Percentiles rank a stretch among this genome's conserved stretches.
These are phyloP conservation scores for Parapristionchus giblindavisi DNA, from an alignment of 2,888 invertebrate species.

Conservation along the genomic window DNA sequence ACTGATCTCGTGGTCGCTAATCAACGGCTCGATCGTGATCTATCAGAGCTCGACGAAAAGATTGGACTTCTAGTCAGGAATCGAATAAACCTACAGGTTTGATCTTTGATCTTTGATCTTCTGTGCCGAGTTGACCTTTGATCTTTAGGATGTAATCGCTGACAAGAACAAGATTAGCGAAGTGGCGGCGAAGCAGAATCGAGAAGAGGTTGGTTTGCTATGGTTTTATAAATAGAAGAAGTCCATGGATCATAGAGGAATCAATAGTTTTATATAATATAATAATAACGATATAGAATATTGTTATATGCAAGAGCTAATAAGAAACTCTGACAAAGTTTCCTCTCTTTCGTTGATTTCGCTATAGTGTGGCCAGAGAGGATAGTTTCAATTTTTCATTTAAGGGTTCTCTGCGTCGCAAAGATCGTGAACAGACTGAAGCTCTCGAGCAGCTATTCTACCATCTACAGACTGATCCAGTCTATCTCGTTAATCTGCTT, in stretches of 20 bases:
- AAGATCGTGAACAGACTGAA: constrained; percentile 75
- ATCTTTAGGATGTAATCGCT: constrained; percentile 78
- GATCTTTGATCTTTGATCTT: background rate
- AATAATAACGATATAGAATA: background rate
- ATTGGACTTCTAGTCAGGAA: constrained; percentile 84
- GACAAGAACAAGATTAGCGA: constrained; percentile 79
- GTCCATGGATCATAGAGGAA: too few relatives aligned
- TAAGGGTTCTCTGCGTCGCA: constrained; percentile 41
- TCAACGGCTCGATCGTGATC: constrained; percentile 76
- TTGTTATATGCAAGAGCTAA: background rate
- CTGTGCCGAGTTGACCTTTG: background rate
- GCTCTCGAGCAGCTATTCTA: constrained; percentile 83
- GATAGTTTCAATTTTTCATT: constrained; percentile 18
- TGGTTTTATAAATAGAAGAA: too few relatives aligned
- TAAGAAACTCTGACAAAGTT: background rate
- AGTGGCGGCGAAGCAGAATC: constrained; percentile 45
- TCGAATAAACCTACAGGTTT: constrained; percentile 78
- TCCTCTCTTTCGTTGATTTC: too few relatives aligned
- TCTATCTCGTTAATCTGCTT: constrained; percentile 74
- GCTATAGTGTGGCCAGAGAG: too few relatives aligned
- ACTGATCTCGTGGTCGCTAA: constrained; percentile 76
- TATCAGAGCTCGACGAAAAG: constrained; percentile 82
- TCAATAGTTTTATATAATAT: background rate
- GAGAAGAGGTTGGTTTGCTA: too few relatives aligned
- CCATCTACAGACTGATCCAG: constrained; percentile 81